Evolutionary conservation across 2,888 invertebrate genomes (phyloP), one percentile per base, ranked within the genome.

Genomic region (Apotomis capreana): DNA sequence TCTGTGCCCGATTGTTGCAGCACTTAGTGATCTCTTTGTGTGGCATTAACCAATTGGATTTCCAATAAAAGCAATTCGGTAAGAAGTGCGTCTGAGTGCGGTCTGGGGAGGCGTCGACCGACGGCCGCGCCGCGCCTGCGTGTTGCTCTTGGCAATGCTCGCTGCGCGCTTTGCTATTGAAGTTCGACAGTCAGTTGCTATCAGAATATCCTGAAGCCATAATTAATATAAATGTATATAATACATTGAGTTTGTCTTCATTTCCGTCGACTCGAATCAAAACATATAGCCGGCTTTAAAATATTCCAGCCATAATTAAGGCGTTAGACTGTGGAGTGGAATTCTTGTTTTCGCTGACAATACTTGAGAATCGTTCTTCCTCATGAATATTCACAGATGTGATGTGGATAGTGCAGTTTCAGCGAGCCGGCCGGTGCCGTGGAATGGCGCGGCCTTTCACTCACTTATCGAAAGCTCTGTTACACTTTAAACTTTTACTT

Each of bases 71-170:
- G n/a, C 44, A 55, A 54, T 64, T 55, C 15, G 40, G 54, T 55
- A 44, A 26, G 54, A 44, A 44, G 54, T 37, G 15, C 46, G 8
- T 59, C n/a, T 1, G 46, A 61, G 60, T 46, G 60, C 26, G 26
- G 26, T 2, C 26, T 40, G 46, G 46, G 3, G 61, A 44, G 40
- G n/a, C 40, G 46, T 4, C 13, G 37, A 58, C 46, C 57, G 49
- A 15, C 15, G 49, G 51, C 8, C 9, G 37, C 67, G 63, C 54
- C 4, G 13, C 70, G 71, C 71, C 71, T 71, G 57, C 10, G 9
- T 61, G 55, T 68, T 71, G 55, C 13, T 40, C 26, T 71, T 71
- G 67, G 71, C 71, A 71, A 71, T 52, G 57, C 54, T 44, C 37
- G n/a, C 40, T 5, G 40, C 61, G 36, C 26, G n/a, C 26, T 40